Evolutionary conservation across 2,888 invertebrate species (phyloP).

Genomic region (Pterostichus niger): DNA sequence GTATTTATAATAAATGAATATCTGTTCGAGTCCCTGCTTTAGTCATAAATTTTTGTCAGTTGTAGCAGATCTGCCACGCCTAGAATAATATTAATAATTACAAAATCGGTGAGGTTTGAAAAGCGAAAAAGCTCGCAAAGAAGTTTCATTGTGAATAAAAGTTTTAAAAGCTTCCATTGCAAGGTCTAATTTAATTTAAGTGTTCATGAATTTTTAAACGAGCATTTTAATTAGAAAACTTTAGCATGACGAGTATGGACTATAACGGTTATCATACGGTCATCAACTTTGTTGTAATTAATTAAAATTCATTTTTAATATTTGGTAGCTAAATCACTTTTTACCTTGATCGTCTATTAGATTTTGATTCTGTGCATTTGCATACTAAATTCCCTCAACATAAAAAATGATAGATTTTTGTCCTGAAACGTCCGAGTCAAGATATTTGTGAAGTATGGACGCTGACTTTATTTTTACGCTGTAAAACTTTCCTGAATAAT

Average conservation of each 20-base stretch:
- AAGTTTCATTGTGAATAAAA: conserved; percentile 6
- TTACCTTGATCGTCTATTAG: conserved; percentile 9
- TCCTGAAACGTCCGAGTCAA: no score
- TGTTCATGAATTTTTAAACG: conserved; percentile 47
- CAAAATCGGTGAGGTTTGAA: no score
- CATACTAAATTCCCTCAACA: neutral
- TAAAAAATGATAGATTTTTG: no score
- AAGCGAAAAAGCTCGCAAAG: no score
- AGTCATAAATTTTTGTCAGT: no score
- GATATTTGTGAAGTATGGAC: no score
- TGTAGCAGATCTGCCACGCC: no score
- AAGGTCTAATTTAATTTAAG: conserved; percentile 39
- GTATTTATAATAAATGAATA: no score
- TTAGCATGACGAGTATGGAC: conserved; percentile 13
- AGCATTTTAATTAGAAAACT: conserved; percentile 49
- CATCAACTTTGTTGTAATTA: conserved; percentile 17
- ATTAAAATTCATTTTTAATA: conserved; percentile 31
- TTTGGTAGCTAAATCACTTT: neutral
- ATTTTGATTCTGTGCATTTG: neutral
- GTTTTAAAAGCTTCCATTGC: neutral
- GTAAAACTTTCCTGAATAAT: no score
- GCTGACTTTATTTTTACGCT: no score
- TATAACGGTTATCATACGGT: conserved; percentile 23
- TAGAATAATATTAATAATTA: no score
- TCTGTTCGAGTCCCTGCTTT: no score